These are phyloP conservation scores for Pseudolycoriella hygida DNA, from an alignment of 2,888 invertebrate species.

Conservation along the genomic window DNA sequence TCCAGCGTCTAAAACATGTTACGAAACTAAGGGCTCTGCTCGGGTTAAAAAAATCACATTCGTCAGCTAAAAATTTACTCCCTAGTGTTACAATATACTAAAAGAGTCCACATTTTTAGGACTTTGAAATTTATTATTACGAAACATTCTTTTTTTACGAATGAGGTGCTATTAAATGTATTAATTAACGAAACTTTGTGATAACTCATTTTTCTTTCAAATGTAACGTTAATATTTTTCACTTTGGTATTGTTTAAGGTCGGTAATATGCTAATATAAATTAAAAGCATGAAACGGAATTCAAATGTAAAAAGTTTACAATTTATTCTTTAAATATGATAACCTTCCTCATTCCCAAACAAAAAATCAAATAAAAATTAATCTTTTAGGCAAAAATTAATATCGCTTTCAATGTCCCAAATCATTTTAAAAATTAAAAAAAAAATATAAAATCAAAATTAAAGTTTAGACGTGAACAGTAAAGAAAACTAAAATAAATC, in stretches of 20 bases:
- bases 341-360: neutral
- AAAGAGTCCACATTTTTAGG: too few species aligned
- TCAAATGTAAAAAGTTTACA: neutral
- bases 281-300: neutral
- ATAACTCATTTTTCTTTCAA: neutral
- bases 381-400: neutral
- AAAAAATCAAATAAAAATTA: neutral
- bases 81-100: too few species aligned
- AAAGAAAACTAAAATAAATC: neutral
- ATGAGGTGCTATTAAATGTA: conserved; percentile 1
- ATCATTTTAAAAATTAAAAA: neutral
- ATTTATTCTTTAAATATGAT: neutral
- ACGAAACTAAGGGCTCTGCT: too few species aligned
- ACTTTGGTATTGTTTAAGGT: neutral
- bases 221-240: neutral
- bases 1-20: too few species aligned
- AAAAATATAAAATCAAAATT: neutral
- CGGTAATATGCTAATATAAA: neutral
- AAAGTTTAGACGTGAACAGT: neutral
- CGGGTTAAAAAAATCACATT: too few species aligned
- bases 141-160: neutral
- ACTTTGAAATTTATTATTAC: too few species aligned
- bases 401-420: neutral
- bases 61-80: too few species aligned
- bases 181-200: conserved; percentile 1